Evolutionary conservation across 2,113 vertebrate genomes (phyloP).

Genomic region (Prionailurus bengalensis): DNA sequence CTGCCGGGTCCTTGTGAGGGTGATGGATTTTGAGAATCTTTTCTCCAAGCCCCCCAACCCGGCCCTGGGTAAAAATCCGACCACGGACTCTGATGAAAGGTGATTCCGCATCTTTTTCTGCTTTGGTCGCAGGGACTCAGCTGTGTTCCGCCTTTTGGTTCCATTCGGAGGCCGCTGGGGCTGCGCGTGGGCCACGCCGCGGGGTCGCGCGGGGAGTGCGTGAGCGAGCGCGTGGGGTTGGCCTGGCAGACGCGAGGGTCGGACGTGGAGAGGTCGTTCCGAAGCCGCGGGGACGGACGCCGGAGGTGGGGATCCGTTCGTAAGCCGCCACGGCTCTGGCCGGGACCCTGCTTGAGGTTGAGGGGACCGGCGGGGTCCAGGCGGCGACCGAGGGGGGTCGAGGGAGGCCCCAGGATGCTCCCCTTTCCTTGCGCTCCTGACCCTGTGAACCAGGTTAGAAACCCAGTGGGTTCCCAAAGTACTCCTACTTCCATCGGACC

Average conservation of each 20-base stretch:
- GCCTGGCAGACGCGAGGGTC: too few species aligned
- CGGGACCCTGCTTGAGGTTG: not conserved
- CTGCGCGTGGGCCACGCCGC: too few species aligned
- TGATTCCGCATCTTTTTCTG: constrained; percentile 2
- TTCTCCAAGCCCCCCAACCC: constrained; percentile 99
- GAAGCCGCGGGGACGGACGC: fast-evolving
- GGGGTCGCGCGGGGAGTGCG: not conserved
- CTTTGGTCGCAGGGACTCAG: not conserved
- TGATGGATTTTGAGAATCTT: constrained; percentile 99
- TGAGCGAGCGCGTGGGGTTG: not conserved
- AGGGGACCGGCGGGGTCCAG: not conserved
- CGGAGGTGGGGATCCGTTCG: fast-evolving
- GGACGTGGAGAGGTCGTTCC: fast-evolving
- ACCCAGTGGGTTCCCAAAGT: fast-evolving
- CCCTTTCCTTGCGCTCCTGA: not conserved
- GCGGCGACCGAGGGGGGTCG: too few species aligned
- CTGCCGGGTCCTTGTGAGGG: fast-evolving
- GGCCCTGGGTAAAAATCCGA: constrained; percentile 94
- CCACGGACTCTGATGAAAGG: constrained; percentile 42
- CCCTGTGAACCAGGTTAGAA: not conserved
- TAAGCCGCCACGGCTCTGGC: not conserved
- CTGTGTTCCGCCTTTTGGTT: not conserved
- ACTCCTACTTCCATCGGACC: not conserved
- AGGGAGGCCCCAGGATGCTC: too few species aligned
- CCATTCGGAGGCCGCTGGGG: not conserved